phyloP scores from a whole-genome alignment of 2,888 invertebrate species.

The Leucophora obtusa region DNA sequence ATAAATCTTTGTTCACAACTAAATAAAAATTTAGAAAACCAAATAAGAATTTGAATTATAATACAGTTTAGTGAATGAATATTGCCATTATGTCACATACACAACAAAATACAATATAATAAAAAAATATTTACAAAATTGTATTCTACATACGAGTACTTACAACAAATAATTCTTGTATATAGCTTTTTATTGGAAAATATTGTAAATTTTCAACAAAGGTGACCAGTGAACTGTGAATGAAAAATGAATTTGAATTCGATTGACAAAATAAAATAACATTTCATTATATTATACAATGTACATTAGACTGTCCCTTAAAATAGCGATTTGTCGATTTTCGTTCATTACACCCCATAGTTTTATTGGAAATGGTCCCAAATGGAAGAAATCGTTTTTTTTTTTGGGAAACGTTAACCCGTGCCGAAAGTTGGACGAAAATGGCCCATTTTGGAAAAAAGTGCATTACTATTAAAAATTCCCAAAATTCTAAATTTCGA shows the following conservation, averaged over 20 bases:
- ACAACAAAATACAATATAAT: conserved; percentile 44
- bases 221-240: conserved; percentile 74
- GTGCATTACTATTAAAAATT: too few relatives aligned
- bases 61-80: conserved; percentile 60
- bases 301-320: too few relatives aligned
- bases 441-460: too few relatives aligned
- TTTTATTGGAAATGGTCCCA: too few relatives aligned
- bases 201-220: conserved; percentile 65
- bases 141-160: conserved; percentile 21
- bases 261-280: conserved; percentile 74
- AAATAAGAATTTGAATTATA: conserved; percentile 58
- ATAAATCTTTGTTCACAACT: conserved; percentile 48
- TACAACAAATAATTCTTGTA: conserved; percentile 47
- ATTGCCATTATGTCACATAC: conserved; percentile 62
- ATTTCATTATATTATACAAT: conserved; percentile 43
- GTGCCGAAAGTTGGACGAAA: too few relatives aligned
- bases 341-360: too few relatives aligned
- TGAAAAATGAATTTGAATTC: conserved; percentile 77
- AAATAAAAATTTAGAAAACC: conserved; percentile 5
- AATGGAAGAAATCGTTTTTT: too few relatives aligned
- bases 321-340: too few relatives aligned
- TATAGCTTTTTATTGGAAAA: conserved; percentile 67
- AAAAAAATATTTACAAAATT: conserved; percentile 24
- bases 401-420: too few relatives aligned
- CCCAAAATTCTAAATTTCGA: too few relatives aligned